Evolutionary conservation across 2,888 invertebrate species (phyloP), one percentile per base, ranked within the genome.

Genomic region (Schizaphis graminum): DNA sequence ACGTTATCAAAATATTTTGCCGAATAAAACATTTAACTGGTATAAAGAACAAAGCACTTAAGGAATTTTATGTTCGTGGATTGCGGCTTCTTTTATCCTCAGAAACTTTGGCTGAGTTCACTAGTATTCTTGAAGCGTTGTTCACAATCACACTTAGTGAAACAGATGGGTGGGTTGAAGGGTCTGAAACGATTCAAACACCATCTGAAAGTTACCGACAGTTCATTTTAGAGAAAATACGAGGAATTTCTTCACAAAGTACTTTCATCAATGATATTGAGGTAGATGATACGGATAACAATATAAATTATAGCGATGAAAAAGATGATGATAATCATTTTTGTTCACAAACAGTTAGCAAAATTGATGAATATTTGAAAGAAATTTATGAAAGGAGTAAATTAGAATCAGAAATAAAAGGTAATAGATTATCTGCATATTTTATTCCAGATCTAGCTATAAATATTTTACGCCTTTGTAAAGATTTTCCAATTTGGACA

Each of bases 361-460:
- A 67, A 67, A 67, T 67, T 67, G 67, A 67, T 67, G 28, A 67
- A 67, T 67, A 67, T 67, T 67, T 26, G 67, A 67, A 67, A 67
- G n/a, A 67, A 67, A 67, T 67, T 67, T 67, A 26, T 67, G 67
- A 77, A 77, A 77, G n/a, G 67, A 77, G 67, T 77, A 77, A 77
- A 77, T n/a, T n/a, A 77, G n/a, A 77, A 28, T 77, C 67, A 77
- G 67, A 77, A 77, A 77, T n/a, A 77, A n/a, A 77, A 77, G 67
- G 67, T n/a, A n/a, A 77, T n/a, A 77, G 67, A 77, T 77, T 77
- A 77, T 77, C 35, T n/a, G 67, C 67, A 77, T 77, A 77, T 77
- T 49, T 49, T 84, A 26, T 84, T 41, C 41, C 84, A 41, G 41
- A 84, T 49, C 49, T 49, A 49, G 49, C 67, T 77, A 35, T 11